Base-by-base conservation (phyloP, 2,888 invertebrate genomes). In the Latheticus oryzae region DNA sequence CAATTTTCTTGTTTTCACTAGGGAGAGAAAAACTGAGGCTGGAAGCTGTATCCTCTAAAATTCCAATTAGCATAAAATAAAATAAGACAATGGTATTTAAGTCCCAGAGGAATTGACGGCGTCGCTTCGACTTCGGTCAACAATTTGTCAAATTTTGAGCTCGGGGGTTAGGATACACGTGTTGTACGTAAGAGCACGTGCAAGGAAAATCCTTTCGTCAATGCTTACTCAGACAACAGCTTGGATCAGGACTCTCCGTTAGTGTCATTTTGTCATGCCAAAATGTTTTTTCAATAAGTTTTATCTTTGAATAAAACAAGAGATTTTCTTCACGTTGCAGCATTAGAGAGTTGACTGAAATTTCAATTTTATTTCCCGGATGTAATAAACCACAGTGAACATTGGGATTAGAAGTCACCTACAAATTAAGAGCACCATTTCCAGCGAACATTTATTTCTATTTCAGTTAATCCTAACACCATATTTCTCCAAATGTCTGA, bases 141-240 rank as follows among this genome's bases (percentile, higher is more conserved):
- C 53, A 54, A 54, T 54, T 54, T 54, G 53, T 54, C 53, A 54
- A 54, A 54, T 45, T 54, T 45, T 43, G 37, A 54, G 43, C 45
- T 17, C 17, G n/a, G 52, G 40, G 50, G 42, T 26, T 30, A 32
- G 16, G 19, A 11, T 32, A 42, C 52, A 52, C 52, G 52, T 52
- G 52, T 28, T 30, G 5, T 50, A 38, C 37, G 50, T 48, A 24
- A 32, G 30, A 24, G 33, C 52, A 52, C 52, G 52, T 52, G 52
- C 40, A 42, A 26, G 42, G 15, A 26, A 40, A 52, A 52, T 52
- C 42, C 52, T 32, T 40, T 17, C 42, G 9, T 52, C 52, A 21
- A 21, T 42, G 52, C 52, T 52, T 50, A 50, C 38, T 50, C 50
- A 50, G 48, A 50, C 50, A 37, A 24, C 37, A 50, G 38, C 48